A percentile compares a stretch with the other conserved stretches of the same genome.
Evolutionary conservation across 2,113 vertebrate species (phyloP).

Genomic region (Alouatta palliata): DNA sequence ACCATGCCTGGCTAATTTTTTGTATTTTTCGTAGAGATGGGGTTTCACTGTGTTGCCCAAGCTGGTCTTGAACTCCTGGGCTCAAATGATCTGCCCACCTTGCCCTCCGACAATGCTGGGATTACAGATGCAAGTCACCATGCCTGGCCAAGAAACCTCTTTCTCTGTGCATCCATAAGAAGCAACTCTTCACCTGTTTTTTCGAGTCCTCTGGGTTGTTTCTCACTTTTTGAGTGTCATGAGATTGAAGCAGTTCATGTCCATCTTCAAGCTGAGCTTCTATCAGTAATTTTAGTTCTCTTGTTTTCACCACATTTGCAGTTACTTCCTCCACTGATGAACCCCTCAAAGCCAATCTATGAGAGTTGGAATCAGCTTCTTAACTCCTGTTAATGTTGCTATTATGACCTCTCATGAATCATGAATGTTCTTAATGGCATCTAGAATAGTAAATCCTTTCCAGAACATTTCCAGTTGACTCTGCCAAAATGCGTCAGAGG

Average conservation of each 20-base stretch:
- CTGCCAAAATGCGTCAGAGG: not conserved
- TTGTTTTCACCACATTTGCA: not conserved
- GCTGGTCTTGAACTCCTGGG: no score
- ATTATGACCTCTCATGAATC: not conserved
- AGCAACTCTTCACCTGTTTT: not conserved
- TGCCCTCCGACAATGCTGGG: no score
- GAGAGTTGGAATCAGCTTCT: not conserved
- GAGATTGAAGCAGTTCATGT: not conserved
- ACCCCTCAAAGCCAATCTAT: not conserved
- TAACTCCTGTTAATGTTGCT: not conserved
- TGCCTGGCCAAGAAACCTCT: not conserved
- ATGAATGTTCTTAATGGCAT: not conserved
- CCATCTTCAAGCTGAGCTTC: not conserved
- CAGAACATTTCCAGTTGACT: not conserved
- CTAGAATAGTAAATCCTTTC: not conserved
- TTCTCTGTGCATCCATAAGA: not conserved
- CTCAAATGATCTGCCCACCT: no score
- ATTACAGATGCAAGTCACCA: no score
- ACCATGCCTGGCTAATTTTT: no score
- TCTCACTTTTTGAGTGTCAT: not conserved
- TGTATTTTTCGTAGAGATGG: no score
- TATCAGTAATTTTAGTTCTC: not conserved
- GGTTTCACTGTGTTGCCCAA: no score
- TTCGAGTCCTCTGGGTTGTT: not conserved
- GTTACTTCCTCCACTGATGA: not conserved